phyloP scores from a whole-genome alignment of 2,797 vertebrate species.

The Muscicapa striata region DNA sequence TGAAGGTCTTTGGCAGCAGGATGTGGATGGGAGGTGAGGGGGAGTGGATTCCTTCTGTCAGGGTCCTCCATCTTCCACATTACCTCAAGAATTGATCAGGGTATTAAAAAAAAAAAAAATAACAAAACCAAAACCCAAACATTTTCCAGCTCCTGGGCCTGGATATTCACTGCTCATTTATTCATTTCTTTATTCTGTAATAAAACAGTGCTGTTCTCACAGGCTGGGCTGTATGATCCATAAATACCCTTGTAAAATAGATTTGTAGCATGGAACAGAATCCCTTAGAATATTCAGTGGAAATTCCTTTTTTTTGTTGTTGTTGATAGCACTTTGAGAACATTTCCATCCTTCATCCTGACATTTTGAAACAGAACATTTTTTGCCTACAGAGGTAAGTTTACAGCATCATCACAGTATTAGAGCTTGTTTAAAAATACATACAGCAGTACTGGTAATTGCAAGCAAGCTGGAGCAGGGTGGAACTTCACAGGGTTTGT shows the following conservation, averaged over 20 bases:
- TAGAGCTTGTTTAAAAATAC: conserved; percentile 65
- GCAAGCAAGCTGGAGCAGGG: conserved; percentile 61
- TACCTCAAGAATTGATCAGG: not conserved
- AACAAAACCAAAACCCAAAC: not conserved
- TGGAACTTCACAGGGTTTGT: conserved; percentile 11
- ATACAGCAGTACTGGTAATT: conserved; percentile 37
- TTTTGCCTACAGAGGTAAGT: conserved; percentile 61
- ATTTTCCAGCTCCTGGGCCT: not conserved
- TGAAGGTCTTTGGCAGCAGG: not conserved
- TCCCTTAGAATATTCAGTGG: not conserved
- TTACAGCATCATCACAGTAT: conserved; percentile 60
- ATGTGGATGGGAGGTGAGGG: not conserved
- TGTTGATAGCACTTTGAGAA: conserved; percentile 49
- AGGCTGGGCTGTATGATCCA: conserved; percentile 14
- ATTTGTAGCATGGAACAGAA: conserved; percentile 7
- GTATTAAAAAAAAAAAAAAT: not conserved
- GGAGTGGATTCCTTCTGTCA: not conserved
- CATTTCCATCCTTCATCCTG: conserved; percentile 58
- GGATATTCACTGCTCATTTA: conserved; percentile 40
- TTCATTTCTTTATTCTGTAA: conserved; percentile 64
- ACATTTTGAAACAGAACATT: conserved; percentile 43
- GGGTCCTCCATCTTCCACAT: not conserved
- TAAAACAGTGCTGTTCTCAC: conserved; percentile 63
- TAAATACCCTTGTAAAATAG: conserved; percentile 50
- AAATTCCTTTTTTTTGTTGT: conserved; percentile 5